Base-by-base conservation (phyloP, 92 coral and sea anemone genomes). In the Porites rus region DNA sequence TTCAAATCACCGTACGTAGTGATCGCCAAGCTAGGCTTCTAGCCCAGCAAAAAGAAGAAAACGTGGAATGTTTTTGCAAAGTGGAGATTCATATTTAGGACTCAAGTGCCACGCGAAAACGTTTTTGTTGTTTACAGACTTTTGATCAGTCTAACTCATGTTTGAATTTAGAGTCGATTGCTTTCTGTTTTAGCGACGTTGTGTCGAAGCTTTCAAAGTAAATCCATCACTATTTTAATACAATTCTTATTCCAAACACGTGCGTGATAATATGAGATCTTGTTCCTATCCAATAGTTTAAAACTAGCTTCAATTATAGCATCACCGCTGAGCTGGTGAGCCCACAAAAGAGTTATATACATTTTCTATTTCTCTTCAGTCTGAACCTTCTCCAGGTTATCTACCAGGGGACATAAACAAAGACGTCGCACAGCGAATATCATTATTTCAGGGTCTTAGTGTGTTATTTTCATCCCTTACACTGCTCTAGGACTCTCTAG, bases 181-280 rank as follows among this genome's bases (percentile, higher is more conserved):
- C 86, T 91, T 91, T 91, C 88, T 84, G 84, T 86, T 90, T 76
- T 82, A 71, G 74, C 85, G 88, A 85, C 90, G 80, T 79, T 85
- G 86, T 84, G 94, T 81, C 80, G 79, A 82, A 24, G 94, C 92
- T 88, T 93, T 91, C 5, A 38, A 92, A 91, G 89, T 70, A 84
- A 76, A 60, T 81, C 82, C 88, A 91, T 91, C 92, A 93, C 86
- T 92, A 92, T 92, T 90, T 86, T 53, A 89, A 69, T 63, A 72
- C 10, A 56, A 3, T 14, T 62, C 9, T 59, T n/a, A 18, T 28
- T 43, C 18, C 6, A 24, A 51, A 64, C 53, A 58, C 50, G 1
- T 51, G 61, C 51, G 62, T 28, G 50, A 21, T 13, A 22, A 62
- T 28, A 53, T 56, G 31, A 59, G n/a, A 51, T 4, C 69, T 64